Evolutionary conservation across 2,113 vertebrate genomes (phyloP).

Genomic region (Leptobrachium ailaonicum): DNA sequence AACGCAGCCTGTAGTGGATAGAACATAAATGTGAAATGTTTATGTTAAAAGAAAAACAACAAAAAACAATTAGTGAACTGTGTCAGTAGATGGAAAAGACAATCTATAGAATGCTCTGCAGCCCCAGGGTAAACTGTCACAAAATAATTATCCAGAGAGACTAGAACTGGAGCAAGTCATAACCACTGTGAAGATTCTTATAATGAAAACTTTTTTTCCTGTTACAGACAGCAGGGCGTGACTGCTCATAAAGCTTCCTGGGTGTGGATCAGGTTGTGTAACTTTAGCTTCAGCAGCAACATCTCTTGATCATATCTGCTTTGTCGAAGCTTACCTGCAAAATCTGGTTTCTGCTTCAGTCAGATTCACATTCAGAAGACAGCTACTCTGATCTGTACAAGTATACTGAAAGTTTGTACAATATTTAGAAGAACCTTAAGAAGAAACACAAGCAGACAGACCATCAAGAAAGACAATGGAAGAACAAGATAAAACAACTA

Average conservation of each 20-base stretch:
- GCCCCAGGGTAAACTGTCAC: slow-evolving; percentile 19
- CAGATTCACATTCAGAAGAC: slow-evolving; percentile 53
- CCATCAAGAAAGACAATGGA: slow-evolving; percentile 19
- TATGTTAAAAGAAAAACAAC: too few species aligned
- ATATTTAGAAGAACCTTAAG: background rate
- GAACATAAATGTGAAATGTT: too few species aligned
- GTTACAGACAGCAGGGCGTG: slow-evolving; percentile 67
- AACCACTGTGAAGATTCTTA: slow-evolving; percentile 20
- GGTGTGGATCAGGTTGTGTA: slow-evolving; percentile 68
- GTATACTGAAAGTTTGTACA: background rate
- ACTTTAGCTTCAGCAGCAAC: slow-evolving; percentile 61
- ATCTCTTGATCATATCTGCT: slow-evolving; percentile 53
- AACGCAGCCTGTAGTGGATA: too few species aligned
- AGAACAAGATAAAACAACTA: slow-evolving; percentile 33
- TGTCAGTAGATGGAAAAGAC: too few species aligned
- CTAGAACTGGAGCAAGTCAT: slow-evolving; percentile 24
- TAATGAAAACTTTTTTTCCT: slow-evolving; percentile 58
- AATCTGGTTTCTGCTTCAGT: slow-evolving; percentile 45
- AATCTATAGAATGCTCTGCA: background rate
- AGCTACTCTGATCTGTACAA: slow-evolving; percentile 14
- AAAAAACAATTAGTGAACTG: too few species aligned
- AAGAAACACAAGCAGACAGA: background rate
- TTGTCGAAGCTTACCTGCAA: slow-evolving; percentile 40
- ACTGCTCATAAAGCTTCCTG: slow-evolving; percentile 59
- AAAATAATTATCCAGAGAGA: slow-evolving; percentile 21